Evolutionary conservation across 2,888 invertebrate species (phyloP).

Genomic region (Lathronympha strigana): DNA sequence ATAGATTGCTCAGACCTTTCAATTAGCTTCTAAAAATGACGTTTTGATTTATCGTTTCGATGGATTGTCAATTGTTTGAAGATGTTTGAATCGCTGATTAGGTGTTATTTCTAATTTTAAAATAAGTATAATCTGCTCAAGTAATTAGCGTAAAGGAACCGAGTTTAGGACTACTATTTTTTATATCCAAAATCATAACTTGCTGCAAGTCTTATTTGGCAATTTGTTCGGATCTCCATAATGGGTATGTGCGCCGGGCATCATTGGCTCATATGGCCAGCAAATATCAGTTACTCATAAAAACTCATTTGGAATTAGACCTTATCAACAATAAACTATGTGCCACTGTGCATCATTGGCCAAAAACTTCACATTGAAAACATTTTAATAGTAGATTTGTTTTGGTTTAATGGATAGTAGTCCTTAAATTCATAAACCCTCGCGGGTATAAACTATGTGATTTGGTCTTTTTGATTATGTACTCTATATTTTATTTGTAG

Average conservation of each 20-base stretch:
- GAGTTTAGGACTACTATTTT: neutral
- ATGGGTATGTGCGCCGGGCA: too few relatives aligned
- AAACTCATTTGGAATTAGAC: too few relatives aligned
- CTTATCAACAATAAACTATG: too few relatives aligned
- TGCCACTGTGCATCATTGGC: neutral
- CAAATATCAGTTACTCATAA: too few relatives aligned
- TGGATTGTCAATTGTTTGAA: too few relatives aligned
- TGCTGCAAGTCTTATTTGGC: too few relatives aligned
- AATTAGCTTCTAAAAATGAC: neutral
- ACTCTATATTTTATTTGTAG: conserved; percentile 35
- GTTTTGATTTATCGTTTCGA: too few relatives aligned
- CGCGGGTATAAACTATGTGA: conserved; percentile 21
- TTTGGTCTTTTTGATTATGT: conserved; percentile 23
- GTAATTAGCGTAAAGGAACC: conserved; percentile 13
- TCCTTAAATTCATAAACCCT: neutral
- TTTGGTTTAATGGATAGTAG: neutral
- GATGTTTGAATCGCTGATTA: too few relatives aligned
- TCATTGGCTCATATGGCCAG: too few relatives aligned
- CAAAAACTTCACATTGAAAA: neutral
- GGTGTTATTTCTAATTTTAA: too few relatives aligned
- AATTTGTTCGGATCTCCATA: too few relatives aligned
- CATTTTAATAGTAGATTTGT: neutral
- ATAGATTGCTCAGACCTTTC: neutral
- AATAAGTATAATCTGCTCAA: conserved; percentile 12
- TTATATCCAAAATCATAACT: neutral